phyloP scores from a whole-genome alignment of 1,140 invertebrate species.

The Lepidurus packardi region DNA sequence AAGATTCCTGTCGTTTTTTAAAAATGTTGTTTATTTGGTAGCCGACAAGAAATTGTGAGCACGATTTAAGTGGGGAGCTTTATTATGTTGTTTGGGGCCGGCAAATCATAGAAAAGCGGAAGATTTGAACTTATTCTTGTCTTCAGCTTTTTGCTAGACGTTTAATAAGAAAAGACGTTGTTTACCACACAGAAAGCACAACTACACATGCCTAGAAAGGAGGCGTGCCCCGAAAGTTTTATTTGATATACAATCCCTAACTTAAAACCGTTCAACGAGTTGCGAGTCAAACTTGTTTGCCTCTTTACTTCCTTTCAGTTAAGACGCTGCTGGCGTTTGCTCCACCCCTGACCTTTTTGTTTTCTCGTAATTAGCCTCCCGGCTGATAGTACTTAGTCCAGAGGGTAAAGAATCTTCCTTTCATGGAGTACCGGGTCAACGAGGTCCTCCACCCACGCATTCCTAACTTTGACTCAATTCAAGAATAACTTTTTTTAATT shows the following conservation, averaged over 20 bases:
- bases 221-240: not conserved
- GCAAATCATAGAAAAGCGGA: no score
- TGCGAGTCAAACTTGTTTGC: slow-evolving; percentile 3
- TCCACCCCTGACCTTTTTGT: not conserved
- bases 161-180: not conserved
- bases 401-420: not conserved
- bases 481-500: no score
- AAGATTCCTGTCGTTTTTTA: no score
- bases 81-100: no score
- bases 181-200: not conserved
- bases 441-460: not conserved
- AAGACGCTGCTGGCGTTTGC: not conserved
- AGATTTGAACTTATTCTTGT: no score
- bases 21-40: no score
- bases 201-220: not conserved
- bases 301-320: not conserved
- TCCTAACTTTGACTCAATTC: no score
- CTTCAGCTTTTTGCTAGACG: not conserved
- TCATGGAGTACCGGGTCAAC: not conserved
- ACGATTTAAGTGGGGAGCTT: no score
- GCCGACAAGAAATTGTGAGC: no score
- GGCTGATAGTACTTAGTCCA: not conserved
- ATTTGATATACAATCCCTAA: not conserved
- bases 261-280: not conserved
- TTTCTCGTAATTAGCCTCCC: not conserved